Percentiles rank a stretch among this genome's conserved stretches.
phyloP scores from a whole-genome alignment of 2,888 invertebrate species.

The Azorinus chamasolen region DNA sequence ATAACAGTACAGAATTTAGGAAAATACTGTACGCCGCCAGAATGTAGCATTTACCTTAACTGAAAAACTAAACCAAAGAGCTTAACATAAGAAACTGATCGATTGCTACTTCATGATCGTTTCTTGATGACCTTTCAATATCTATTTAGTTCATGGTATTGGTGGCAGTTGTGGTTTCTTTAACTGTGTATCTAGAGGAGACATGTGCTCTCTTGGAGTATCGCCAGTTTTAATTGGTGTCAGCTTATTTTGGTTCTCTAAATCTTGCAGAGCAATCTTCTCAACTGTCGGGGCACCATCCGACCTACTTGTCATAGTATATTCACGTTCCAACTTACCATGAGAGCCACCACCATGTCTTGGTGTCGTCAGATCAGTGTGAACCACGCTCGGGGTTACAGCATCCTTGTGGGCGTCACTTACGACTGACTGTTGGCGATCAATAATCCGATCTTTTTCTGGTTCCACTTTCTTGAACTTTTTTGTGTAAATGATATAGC shows the following conservation, averaged over 20 bases:
- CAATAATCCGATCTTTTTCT: conserved; percentile 22
- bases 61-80: no score
- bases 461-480: conserved; percentile 64
- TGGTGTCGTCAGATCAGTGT: conserved; percentile 38
- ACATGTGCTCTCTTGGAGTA: conserved; percentile 50
- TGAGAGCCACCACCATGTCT: conserved; percentile 43
- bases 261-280: conserved; percentile 5
- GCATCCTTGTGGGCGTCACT: conserved; percentile 25
- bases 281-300: conserved; percentile 12
- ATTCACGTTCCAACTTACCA: conserved; percentile 59
- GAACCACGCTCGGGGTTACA: conserved; percentile 56
- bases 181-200: conserved; percentile 61
- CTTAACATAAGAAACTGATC: no score
- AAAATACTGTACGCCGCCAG: no score
- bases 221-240: conserved; percentile 48
- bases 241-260: conserved; percentile 20
- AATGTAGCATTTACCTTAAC: no score
- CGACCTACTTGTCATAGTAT: conserved; percentile 38
- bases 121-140: no score
- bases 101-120: no score
- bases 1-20: no score
- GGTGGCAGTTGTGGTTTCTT: conserved; percentile 47
- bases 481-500: conserved; percentile 51
- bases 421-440: conserved; percentile 20
- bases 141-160: conserved; percentile 22